Conservation (phyloP, 2,888 invertebrate species). For the Tenthredo notha region DNA sequence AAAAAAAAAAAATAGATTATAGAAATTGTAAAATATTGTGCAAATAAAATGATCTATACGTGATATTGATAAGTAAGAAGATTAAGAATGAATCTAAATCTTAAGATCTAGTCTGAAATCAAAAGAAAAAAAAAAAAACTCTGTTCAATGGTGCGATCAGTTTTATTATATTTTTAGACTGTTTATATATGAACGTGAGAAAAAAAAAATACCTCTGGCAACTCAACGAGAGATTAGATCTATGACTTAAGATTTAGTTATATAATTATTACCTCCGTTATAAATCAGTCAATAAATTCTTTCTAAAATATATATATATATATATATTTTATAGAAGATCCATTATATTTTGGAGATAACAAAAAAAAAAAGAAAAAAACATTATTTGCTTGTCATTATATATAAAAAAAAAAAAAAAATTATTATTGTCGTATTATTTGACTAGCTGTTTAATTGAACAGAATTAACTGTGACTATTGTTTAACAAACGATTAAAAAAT, state of each 20-base stretch:
- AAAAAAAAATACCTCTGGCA: background rate
- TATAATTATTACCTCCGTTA: background rate
- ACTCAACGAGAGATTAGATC: background rate
- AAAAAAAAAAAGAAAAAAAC: background rate
- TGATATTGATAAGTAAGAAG: background rate
- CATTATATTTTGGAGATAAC: background rate
- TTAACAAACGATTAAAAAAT: background rate
- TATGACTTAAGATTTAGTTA: background rate
- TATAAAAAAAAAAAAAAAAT: background rate
- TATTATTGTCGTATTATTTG: background rate
- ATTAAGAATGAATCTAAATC: background rate
- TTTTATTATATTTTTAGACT: background rate
- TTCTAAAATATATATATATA: background rate
- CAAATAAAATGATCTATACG: background rate
- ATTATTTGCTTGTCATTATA: background rate
- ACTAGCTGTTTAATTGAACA: background rate
- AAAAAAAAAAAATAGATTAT: background rate
- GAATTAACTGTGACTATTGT: background rate
- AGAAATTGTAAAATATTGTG: background rate
- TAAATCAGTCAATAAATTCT: background rate
- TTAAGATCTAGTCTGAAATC: constrained; percentile 14
- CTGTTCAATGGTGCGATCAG: background rate
- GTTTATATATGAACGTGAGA: background rate
- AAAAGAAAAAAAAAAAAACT: background rate
- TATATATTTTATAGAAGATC: background rate